Evolutionary conservation across 2,113 vertebrate species (phyloP).

Genomic region (Bubo scandiacus): DNA sequence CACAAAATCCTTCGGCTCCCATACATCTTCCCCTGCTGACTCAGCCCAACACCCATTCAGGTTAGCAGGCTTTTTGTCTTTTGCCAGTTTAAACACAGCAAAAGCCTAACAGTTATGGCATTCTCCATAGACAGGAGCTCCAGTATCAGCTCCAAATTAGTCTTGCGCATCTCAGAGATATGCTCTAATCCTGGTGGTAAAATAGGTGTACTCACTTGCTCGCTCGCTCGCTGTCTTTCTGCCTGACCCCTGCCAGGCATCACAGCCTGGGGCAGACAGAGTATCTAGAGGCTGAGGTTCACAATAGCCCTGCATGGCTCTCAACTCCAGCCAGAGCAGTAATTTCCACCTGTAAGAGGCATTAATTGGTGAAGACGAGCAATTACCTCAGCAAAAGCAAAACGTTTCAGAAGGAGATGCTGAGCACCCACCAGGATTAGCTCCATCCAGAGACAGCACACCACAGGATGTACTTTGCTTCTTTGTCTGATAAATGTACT

Average conservation of each 20-base stretch:
- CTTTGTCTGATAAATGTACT: not conserved
- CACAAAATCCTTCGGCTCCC: not conserved
- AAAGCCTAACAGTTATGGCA: not conserved
- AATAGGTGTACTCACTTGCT: rapidly evolving
- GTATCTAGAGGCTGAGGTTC: not conserved
- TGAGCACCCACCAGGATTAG: not conserved
- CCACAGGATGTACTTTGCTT: not conserved
- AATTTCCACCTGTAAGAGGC: not conserved
- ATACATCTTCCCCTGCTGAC: not conserved
- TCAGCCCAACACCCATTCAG: not conserved
- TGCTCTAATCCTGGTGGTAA: rapidly evolving
- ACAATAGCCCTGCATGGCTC: not conserved
- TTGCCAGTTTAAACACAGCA: not conserved
- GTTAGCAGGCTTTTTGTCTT: not conserved
- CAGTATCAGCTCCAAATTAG: not conserved
- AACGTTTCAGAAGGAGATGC: not conserved
- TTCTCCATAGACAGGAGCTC: not conserved
- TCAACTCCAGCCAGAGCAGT: not conserved
- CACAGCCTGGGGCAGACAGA: rapidly evolving
- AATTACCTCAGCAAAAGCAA: not conserved
- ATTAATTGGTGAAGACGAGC: not conserved
- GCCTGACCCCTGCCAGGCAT: not conserved
- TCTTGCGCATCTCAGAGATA: not conserved
- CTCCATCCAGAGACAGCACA: not conserved
- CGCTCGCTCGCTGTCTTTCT: not conserved